These are phyloP conservation scores for Gallinago solitaria DNA, from an alignment of 2,797 vertebrate genomes.

Conservation along the genomic window DNA sequence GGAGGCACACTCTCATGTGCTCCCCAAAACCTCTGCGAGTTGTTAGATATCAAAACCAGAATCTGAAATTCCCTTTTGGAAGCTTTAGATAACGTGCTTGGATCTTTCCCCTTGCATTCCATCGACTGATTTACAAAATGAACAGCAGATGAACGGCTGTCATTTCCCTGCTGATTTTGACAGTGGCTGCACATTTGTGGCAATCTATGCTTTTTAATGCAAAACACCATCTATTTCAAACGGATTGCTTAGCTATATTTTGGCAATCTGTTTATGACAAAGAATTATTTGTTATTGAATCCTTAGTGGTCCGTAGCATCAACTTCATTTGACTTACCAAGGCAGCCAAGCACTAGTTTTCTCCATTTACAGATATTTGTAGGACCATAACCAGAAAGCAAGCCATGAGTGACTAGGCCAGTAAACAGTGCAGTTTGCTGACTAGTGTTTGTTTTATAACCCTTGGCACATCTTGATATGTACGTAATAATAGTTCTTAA, in stretches of 20 bases:
- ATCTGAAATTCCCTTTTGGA: conserved; percentile 8
- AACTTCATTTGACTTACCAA: conserved; percentile 39
- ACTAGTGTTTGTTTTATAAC: conserved; percentile 74
- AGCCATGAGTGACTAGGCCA: conserved; percentile 41
- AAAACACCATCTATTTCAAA: neutral
- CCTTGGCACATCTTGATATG: conserved; percentile 74
- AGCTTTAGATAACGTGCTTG: neutral
- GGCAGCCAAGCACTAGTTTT: conserved; percentile 45
- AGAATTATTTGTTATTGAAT: conserved; percentile 41
- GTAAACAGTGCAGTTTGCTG: conserved; percentile 61
- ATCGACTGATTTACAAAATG: neutral
- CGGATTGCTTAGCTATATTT: conserved; percentile 13
- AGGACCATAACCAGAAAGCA: conserved; percentile 58
- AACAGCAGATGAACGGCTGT: conserved; percentile 27
- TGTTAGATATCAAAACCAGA: conserved; percentile 25
- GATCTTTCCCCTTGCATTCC: neutral
- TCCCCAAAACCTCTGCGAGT: neutral
- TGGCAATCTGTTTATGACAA: conserved; percentile 29
- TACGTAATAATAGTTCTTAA: conserved; percentile 76
- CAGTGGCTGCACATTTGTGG: neutral
- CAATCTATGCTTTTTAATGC: conserved; percentile 23
- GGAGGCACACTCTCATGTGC: neutral
- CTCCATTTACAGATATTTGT: conserved; percentile 44
- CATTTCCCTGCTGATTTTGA: neutral
- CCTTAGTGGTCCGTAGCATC: conserved; percentile 44